Evolutionary conservation across 2,113 vertebrate genomes (phyloP), one percentile per base, ranked within the genome.

Genomic region (Rostratula benghalensis): DNA sequence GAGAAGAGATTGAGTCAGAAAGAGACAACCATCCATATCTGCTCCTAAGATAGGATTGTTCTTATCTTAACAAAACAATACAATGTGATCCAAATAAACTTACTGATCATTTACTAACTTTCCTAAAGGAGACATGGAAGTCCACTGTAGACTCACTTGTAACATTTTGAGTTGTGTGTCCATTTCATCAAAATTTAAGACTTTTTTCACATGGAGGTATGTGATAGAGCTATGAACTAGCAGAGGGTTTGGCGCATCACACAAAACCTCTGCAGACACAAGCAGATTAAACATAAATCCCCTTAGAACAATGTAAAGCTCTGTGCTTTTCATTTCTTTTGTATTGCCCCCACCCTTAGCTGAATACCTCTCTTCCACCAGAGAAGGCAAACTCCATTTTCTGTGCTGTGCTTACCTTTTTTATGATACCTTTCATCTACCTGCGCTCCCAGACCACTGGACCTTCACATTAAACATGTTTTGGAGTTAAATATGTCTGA

Each of bases 131-230:
- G 27, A 24, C 18, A 16, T 75, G 68, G 18, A 10, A 71, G 14
- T 37, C 57, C 16, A 15, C 21, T 39, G 9, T 39, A 74, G n/a
- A 63, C 56, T 87, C 30, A 48, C 16, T 50, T 77, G 69, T 20
- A 73, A 53, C 3, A 1, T 54, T 87, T 81, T 35, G 23, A 6
- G 6, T 60, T 63, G 13, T 21, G 4, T 24, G 15, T 14, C 13
- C 69, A 8, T 63, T 84, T 82, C 14, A 59, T 51, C 11, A 37
- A 9, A 27, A 6, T 48, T 88, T 17, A 13, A 27, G 25, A 9
- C 0, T 5, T 43, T 37, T 89, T 75, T 50, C 31, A 54, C 10
- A 13, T 0, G 0, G 30, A 65, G 11, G 2, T 35, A 14, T 25
- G 41, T 1, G 11, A 23, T 37, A 46, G 59, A 81, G 14, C 21